phyloP scores from a whole-genome alignment of 2,797 vertebrate genomes.

The Artibeus lituratus region DNA sequence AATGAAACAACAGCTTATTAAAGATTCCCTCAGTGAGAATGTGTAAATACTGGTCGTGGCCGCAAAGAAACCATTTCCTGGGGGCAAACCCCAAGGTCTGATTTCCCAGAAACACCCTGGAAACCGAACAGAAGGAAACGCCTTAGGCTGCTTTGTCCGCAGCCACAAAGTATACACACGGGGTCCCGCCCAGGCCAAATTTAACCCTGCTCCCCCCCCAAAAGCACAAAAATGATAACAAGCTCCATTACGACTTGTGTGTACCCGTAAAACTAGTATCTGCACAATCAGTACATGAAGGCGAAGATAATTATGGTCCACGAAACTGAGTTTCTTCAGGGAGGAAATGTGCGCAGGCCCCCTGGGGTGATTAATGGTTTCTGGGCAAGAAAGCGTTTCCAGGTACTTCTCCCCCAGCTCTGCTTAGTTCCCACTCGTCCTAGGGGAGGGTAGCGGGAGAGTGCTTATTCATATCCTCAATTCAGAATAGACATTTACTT shows the following conservation, averaged over 20 bases:
- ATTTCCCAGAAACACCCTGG: constrained; percentile 80
- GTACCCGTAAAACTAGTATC: background rate
- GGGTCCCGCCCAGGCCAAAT: constrained; percentile 48
- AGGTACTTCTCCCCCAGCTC: background rate
- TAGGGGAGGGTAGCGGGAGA: background rate
- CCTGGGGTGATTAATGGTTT: background rate
- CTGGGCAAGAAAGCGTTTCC: background rate
- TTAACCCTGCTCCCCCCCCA: constrained; percentile 44
- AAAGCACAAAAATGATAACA: background rate
- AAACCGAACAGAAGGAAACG: constrained; percentile 74
- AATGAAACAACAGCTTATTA: constrained; percentile 79
- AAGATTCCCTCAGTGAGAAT: constrained; percentile 78
- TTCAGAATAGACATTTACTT: background rate
- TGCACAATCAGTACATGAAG: background rate
- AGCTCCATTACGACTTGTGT: background rate
- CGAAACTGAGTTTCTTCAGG: background rate
- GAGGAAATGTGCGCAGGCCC: background rate
- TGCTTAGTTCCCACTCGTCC: background rate
- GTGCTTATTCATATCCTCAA: background rate
- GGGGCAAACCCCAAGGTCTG: constrained; percentile 77
- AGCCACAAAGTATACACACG: constrained; percentile 73
- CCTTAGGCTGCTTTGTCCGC: constrained; percentile 73
- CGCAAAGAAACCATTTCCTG: constrained; percentile 76
- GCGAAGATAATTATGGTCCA: background rate
- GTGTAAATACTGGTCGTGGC: constrained; percentile 74